phyloP scores from a whole-genome alignment of 2,888 invertebrate species.

The Tridacna crocea region DNA sequence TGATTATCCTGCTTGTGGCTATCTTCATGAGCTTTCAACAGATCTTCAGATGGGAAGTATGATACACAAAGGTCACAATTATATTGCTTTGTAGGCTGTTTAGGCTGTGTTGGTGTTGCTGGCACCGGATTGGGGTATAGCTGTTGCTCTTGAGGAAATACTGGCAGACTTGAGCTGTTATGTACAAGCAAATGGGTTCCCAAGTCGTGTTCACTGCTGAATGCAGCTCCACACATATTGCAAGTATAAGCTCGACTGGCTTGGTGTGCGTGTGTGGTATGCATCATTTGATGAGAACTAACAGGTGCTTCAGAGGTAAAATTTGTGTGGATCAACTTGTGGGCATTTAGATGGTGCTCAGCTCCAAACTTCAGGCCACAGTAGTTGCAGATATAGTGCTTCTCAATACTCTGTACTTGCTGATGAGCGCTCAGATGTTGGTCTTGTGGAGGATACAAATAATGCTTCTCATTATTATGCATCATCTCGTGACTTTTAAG shows the following conservation, averaged over 20 bases:
- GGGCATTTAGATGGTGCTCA: slow-evolving; percentile 18
- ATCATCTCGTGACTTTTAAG: slow-evolving; percentile 18
- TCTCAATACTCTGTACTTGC: slow-evolving; percentile 5
- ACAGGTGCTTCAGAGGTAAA: slow-evolving; percentile 9
- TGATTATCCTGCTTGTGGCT: slow-evolving; percentile 21
- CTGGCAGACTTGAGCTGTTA: slow-evolving; percentile 9
- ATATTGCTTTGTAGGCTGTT: slow-evolving; percentile 1
- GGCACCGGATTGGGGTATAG: slow-evolving; percentile 7
- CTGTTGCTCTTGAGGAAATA: slow-evolving; percentile 21
- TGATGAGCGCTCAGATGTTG: slow-evolving; percentile 16
- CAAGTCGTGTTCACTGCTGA: neutral
- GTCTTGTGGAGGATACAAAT: slow-evolving; percentile 9
- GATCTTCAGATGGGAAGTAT: slow-evolving; percentile 5
- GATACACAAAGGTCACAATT: slow-evolving; percentile 21
- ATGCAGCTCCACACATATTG: slow-evolving; percentile 14
- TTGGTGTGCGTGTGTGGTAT: neutral
- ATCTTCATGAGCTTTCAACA: slow-evolving; percentile 15
- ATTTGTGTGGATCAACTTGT: slow-evolving; percentile 18
- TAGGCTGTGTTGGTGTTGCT: neutral
- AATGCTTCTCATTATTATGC: slow-evolving; percentile 17
- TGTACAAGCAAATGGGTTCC: slow-evolving; percentile 10
- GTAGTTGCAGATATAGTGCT: slow-evolving; percentile 22
- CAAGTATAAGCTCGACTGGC: slow-evolving; percentile 3
- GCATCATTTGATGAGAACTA: slow-evolving; percentile 21
- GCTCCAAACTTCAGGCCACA: slow-evolving; percentile 19